These are phyloP conservation scores for Microplitis deprimator DNA, from an alignment of 2,888 invertebrate species.

Conservation along the genomic window DNA sequence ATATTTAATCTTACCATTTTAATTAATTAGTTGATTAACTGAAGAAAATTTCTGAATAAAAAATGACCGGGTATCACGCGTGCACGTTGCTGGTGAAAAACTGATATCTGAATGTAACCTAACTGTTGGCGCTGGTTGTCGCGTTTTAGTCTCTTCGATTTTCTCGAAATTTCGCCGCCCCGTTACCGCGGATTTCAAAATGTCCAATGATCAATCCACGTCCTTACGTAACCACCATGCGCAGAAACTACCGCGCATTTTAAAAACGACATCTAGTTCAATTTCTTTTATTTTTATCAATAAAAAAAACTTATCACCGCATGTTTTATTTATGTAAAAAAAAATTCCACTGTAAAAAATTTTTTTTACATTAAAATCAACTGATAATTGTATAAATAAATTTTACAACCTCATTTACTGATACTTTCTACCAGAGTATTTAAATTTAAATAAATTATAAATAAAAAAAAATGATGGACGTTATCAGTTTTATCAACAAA, in stretches of 20 bases:
- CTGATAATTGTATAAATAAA: neutral
- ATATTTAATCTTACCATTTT: constrained; percentile 46
- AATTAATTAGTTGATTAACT: constrained; percentile 42
- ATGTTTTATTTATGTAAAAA: neutral
- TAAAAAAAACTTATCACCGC: neutral
- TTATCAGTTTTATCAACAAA: neutral
- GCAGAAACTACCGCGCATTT: neutral
- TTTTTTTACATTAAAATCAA: neutral
- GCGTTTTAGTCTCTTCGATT: constrained; percentile 42
- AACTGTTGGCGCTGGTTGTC: constrained; percentile 46
- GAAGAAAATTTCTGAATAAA: constrained; percentile 29
- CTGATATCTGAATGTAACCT: constrained; percentile 53
- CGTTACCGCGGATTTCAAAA: constrained; percentile 40
- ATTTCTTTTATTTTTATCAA: neutral
- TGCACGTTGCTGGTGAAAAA: constrained; percentile 55
- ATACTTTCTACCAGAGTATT: too few species aligned
- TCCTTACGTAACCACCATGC: constrained; percentile 29
- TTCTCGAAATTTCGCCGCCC: constrained; percentile 55
- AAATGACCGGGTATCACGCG: constrained; percentile 53
- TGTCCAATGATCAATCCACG: constrained; percentile 43
- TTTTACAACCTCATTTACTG: too few species aligned
- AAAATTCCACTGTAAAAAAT: neutral
- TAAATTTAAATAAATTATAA: too few species aligned
- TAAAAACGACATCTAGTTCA: neutral
- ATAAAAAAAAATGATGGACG: too few species aligned